These are phyloP conservation scores for Sylvietta virens DNA, from an alignment of 2,113 vertebrate species.

Conservation along the genomic window DNA sequence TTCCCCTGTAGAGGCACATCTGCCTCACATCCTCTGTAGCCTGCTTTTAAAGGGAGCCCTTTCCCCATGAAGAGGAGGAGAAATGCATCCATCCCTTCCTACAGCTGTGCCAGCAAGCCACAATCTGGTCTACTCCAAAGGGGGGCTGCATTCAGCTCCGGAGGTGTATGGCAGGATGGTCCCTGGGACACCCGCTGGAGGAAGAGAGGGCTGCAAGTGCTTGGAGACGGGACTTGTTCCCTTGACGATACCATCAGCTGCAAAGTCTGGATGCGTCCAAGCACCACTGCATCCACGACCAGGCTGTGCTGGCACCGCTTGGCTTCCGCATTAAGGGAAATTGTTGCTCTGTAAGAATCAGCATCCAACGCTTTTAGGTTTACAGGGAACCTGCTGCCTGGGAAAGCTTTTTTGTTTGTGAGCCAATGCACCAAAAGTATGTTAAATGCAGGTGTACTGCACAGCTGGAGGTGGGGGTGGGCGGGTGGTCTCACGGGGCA, in stretches of 20 bases:
- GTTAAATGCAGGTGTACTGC: neutral
- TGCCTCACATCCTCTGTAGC: neutral
- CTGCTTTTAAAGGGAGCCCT: neutral
- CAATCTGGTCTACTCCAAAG: neutral
- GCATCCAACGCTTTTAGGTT: neutral
- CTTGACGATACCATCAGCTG: neutral
- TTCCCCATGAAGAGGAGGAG: neutral
- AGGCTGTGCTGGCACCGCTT: neutral
- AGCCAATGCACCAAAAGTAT: neutral
- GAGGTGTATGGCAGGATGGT: neutral
- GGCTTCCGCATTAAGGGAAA: neutral
- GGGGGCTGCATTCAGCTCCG: neutral
- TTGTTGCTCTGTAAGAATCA: neutral
- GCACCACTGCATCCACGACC: neutral
- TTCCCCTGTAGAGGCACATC: neutral
- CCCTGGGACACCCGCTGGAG: accelerated
- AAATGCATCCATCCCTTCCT: neutral
- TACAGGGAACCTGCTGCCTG: neutral
- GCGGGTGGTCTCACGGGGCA: neutral
- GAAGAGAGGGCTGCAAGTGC: neutral
- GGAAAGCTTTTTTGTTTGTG: neutral
- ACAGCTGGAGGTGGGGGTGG: accelerated
- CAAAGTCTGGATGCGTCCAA: neutral
- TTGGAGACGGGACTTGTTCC: neutral
- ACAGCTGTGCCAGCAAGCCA: neutral